phyloP scores from a whole-genome alignment of 2,113 vertebrate genomes.

The Litocranius walleri region DNA sequence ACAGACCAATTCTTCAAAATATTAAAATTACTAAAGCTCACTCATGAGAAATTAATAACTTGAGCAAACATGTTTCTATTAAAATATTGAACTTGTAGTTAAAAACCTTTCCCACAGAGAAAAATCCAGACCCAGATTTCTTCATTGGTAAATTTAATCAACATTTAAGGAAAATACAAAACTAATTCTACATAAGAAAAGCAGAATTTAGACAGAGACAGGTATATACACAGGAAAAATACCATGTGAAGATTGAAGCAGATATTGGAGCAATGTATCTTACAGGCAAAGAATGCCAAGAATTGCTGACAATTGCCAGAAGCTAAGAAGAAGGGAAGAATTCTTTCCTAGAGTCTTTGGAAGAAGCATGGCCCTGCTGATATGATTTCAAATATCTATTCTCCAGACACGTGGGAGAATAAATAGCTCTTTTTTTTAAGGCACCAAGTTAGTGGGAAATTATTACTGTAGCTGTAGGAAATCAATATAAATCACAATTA shows the following conservation, averaged over 20 bases:
- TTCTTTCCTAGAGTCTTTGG: background rate
- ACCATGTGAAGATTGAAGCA: background rate
- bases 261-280: background rate
- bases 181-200: background rate
- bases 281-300: background rate
- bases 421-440: background rate
- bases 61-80: background rate
- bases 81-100: background rate
- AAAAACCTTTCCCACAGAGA: background rate
- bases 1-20: background rate
- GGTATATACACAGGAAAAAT: background rate
- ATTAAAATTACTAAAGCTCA: background rate
- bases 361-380: background rate
- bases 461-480: background rate
- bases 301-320: background rate
- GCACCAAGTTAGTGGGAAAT: background rate
- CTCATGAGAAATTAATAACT: background rate
- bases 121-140: background rate
- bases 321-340: background rate
- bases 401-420: background rate
- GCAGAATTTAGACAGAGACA: background rate
- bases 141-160: background rate
- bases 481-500: background rate
- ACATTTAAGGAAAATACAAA: background rate
- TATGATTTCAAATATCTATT: background rate